Evolutionary conservation across 2,113 vertebrate species (phyloP).

Genomic region (Hippocampus comes): DNA sequence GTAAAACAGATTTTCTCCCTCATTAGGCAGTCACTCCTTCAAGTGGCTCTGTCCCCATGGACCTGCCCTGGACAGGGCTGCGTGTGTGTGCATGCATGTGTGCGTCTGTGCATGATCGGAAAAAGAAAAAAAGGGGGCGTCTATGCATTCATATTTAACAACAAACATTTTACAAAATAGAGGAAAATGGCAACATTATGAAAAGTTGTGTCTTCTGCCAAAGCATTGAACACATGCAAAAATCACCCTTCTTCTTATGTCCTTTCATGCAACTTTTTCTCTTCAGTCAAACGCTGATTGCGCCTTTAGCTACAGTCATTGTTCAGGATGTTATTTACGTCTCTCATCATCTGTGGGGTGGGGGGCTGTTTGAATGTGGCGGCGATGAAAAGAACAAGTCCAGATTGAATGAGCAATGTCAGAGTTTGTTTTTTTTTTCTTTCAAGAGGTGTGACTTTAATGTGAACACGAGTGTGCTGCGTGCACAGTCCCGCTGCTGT

Average conservation of each 20-base stretch:
- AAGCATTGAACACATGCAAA: background rate
- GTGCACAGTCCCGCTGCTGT: constrained; percentile 15
- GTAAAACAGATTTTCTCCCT: constrained; percentile 70
- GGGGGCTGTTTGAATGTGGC: constrained; percentile 34
- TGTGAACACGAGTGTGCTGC: constrained; percentile 28
- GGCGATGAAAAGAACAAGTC: constrained; percentile 26
- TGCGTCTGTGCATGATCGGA: constrained; percentile 12
- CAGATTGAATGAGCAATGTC: constrained; percentile 31
- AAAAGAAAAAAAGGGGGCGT: background rate
- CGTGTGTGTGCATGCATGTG: constrained; percentile 7
- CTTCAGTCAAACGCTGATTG: constrained; percentile 39
- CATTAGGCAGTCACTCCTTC: constrained; percentile 71
- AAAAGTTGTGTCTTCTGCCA: background rate
- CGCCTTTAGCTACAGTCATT: constrained; percentile 40
- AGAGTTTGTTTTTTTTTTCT: constrained; percentile 1
- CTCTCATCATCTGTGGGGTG: constrained; percentile 14
- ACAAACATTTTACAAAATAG: background rate
- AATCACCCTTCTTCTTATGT: background rate
- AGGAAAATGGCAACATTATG: background rate
- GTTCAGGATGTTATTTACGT: constrained; percentile 47
- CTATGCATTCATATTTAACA: constrained; percentile 21
- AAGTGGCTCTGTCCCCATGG: constrained; percentile 61
- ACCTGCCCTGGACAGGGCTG: constrained; percentile 47
- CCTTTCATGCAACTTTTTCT: constrained; percentile 31
- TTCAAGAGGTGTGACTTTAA: constrained; percentile 7